Base-by-base conservation (phyloP, 2,888 invertebrate species). In the Endomychus coccineus region DNA sequence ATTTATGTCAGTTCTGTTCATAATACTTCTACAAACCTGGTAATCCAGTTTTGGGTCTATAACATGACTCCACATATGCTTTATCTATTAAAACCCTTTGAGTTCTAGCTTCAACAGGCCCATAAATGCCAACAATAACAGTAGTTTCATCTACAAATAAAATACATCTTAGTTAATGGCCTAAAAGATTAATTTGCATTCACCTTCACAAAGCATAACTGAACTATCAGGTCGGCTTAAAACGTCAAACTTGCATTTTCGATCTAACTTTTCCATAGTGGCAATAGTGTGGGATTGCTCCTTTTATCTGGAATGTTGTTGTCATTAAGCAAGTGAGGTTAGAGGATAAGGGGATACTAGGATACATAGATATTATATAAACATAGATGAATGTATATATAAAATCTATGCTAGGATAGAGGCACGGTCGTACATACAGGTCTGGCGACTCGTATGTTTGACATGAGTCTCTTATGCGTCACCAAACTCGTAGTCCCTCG, bases 211-310 rank as follows among this genome's bases (percentile, higher is more conserved):
- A 54, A 83, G 71, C 56, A 85, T 72, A 9, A 80, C 80, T 1
- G 87, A 87, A 9, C 86, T 86, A 67, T 88, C 86, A 0, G 85
- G 77, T 58, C 80, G 74, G 34, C 78, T 78, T 11, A 87, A 65
- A 32, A 77, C 73, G 61, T 82, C 82, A 15, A 87, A 62, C 65
- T 84, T 81, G 40, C 55, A 56, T n/a, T n/a, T n/a, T n/a, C n/a
- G n/a, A n/a, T n/a, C n/a, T n/a, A n/a, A n/a, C n/a, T n/a, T n/a
- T n/a, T n/a, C n/a, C n/a, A n/a, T n/a, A n/a, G n/a, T n/a, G n/a
- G n/a, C n/a, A n/a, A n/a, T n/a, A n/a, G n/a, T n/a, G n/a, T n/a
- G n/a, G n/a, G n/a, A n/a, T n/a, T n/a, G n/a, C n/a, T n/a, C n/a
- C n/a, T n/a, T n/a, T n/a, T n/a, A n/a, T n/a, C n/a, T n/a, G n/a